Base-by-base conservation (phyloP, 2,797 vertebrate genomes). In the Danio aesculapii region DNA sequence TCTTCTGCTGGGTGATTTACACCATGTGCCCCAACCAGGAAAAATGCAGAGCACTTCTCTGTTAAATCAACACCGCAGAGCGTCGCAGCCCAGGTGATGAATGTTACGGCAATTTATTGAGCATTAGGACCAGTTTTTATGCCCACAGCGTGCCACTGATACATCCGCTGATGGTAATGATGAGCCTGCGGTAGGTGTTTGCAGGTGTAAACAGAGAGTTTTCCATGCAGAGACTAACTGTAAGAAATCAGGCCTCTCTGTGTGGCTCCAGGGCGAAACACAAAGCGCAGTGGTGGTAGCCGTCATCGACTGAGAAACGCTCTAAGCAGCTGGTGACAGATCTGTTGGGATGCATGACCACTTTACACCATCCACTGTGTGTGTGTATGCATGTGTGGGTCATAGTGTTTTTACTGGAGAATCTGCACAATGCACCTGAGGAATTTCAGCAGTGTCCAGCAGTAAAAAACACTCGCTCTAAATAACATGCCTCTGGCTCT, bases 291-390 rank as follows among this genome's bases (percentile, higher is more conserved):
- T 89, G 84, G 89, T 85, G 6, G 61, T 89, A 89, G 83, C 90
- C 91, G 82, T 93, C 93, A 95, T 90, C 91, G 83, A 83, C 91
- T 89, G 87, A 73, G 85, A 86, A 90, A 92, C 89, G 89, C 87
- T 85, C 91, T 90, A 90, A 91, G 87, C 87, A 79, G 88, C 87
- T 93, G 92, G 89, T 92, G 90, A 94, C 92, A 92, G 91, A 92
- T 89, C 88, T 75, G 86, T 84, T 85, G 84, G 90, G 91, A 92
- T 87, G 92, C 94, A 89, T 92, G 92, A 93, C 91, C 89, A 93
- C 91, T 92, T 90, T 88, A 87, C 90, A 91, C 90, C 79, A 47
- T 86, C 89, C 83, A 83, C 86, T 88, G 90, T 84, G 88, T 92
- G 84, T 89, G 84, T 89, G 87, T 87, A 83, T 57, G 70, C 82